A percentile compares a stretch with the other conserved stretches of the same genome.
phyloP scores from a whole-genome alignment of 2,113 vertebrate species.

The Neogobius melanostomus region DNA sequence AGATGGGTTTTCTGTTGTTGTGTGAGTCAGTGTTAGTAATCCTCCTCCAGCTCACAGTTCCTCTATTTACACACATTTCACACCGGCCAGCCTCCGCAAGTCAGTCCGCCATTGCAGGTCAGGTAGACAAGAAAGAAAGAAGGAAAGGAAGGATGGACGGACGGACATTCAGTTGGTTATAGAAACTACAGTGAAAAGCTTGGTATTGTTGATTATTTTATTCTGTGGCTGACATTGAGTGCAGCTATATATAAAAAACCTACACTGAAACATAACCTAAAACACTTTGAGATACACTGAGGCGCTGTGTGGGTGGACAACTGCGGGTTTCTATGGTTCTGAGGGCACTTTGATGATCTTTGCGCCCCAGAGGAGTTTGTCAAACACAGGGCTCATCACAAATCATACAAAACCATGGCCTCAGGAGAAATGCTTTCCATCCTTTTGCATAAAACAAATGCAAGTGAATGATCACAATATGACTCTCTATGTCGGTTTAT shows the following conservation, averaged over 20 bases:
- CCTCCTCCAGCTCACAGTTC: background rate
- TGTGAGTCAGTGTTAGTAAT: constrained; percentile 5
- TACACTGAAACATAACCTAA: background rate
- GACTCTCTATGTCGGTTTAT: too few species aligned
- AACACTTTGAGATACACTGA: background rate
- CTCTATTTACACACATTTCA: too few species aligned
- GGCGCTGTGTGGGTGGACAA: background rate
- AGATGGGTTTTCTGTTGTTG: background rate
- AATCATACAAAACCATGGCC: background rate
- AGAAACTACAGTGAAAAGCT: too few species aligned
- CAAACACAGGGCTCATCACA: background rate
- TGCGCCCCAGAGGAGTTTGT: background rate
- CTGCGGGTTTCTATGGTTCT: background rate
- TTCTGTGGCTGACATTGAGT: background rate
- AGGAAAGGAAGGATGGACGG: too few species aligned
- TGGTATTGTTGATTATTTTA: background rate
- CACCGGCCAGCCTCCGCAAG: too few species aligned
- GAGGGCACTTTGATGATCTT: background rate
- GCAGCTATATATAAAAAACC: background rate
- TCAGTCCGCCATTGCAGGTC: too few species aligned
- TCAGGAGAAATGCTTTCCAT: background rate
- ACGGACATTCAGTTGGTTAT: too few species aligned
- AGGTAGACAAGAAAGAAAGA: too few species aligned
- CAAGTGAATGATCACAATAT: too few species aligned
- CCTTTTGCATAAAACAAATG: background rate